Conservation (phyloP, 2,113 vertebrate genomes). For the Prinia subflava region DNA sequence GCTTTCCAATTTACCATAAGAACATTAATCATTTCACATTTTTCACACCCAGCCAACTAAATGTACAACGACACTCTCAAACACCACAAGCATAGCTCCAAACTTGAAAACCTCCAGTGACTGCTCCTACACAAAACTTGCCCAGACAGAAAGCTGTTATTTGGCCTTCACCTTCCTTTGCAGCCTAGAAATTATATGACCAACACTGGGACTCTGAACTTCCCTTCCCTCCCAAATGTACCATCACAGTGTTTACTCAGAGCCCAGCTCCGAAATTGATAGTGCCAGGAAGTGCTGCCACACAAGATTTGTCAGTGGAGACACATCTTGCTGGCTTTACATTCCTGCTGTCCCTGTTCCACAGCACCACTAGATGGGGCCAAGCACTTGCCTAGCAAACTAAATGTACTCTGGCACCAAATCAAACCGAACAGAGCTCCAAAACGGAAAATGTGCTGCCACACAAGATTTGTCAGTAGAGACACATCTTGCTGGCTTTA, state of each 20-base stretch:
- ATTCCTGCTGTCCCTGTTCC: neutral
- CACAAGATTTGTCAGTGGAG: neutral
- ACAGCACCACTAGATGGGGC: neutral
- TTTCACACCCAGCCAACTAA: neutral
- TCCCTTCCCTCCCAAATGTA: neutral
- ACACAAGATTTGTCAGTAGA: neutral
- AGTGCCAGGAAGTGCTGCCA: neutral
- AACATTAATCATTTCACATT: no score
- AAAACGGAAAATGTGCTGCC: neutral
- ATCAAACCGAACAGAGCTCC: neutral
- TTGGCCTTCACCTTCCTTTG: neutral
- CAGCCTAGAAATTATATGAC: neutral
- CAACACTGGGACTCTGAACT: neutral
- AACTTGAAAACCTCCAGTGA: neutral
- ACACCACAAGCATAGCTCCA: neutral
- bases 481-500: neutral
- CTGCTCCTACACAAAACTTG: neutral
- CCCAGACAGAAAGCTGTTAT: neutral
- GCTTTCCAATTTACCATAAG: no score
- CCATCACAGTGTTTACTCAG: neutral
- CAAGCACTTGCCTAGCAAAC: neutral
- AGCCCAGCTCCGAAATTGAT: neutral
- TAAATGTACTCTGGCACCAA: neutral
- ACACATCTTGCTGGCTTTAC: neutral
- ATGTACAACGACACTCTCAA: neutral